phyloP scores from a whole-genome alignment of 2,113 vertebrate species.

The Corynorhinus townsendii region DNA sequence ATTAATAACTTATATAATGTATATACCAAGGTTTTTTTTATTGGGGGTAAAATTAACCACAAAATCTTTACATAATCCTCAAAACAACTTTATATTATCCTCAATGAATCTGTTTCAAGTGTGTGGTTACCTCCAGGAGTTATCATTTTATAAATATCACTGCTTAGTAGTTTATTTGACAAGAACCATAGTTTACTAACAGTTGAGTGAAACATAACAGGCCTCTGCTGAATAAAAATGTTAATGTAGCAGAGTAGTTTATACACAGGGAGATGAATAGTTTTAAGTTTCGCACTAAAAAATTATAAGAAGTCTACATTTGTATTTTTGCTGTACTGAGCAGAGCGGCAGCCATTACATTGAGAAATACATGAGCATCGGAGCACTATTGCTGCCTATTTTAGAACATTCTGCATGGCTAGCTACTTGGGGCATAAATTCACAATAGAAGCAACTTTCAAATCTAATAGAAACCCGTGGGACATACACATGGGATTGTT shows the following conservation, averaged over 20 bases:
- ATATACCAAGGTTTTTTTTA: background rate
- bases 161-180: background rate
- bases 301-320: background rate
- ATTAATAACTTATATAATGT: background rate
- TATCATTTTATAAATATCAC: background rate
- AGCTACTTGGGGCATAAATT: background rate
- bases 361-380: background rate
- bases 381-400: background rate
- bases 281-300: background rate
- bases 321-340: background rate
- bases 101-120: background rate
- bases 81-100: background rate
- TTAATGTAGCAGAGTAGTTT: background rate
- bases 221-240: background rate
- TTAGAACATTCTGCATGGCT: slow-evolving; percentile 3
- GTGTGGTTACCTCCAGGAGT: background rate
- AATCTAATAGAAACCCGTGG: slow-evolving; percentile 17
- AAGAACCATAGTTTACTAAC: background rate
- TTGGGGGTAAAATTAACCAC: background rate
- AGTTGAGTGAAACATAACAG: background rate
- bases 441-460: slow-evolving; percentile 22
- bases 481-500: background rate
- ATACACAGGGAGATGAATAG: background rate
- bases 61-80: background rate
- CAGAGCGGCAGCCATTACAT: background rate